phyloP scores from a whole-genome alignment of 2,113 vertebrate genomes.

The Silurus glanis region DNA sequence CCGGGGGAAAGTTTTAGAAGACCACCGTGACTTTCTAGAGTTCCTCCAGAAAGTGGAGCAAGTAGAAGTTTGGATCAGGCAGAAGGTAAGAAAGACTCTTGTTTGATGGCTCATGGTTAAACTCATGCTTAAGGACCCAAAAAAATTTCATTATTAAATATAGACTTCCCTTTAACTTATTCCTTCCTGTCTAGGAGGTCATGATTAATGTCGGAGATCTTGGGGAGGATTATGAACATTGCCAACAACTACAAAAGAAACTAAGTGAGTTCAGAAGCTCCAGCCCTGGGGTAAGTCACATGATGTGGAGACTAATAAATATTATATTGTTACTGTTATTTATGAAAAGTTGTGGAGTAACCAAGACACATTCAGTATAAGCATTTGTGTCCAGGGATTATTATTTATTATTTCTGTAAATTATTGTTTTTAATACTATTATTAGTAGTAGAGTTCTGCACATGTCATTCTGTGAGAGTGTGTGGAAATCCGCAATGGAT shows the following conservation, averaged over 20 bases:
- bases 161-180: not conserved
- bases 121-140: not conserved
- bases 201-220: slow-evolving; percentile 82
- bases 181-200: slow-evolving; percentile 75
- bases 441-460: no score
- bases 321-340: not conserved
- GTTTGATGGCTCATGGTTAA: not conserved
- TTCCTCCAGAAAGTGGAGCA: slow-evolving; percentile 86
- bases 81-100: slow-evolving; percentile 72
- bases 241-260: slow-evolving; percentile 79
- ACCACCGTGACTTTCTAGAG: slow-evolving; percentile 79
- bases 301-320: not conserved
- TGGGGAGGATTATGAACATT: slow-evolving; percentile 84
- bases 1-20: slow-evolving; percentile 80
- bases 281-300: slow-evolving; percentile 73
- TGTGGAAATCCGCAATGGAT: no score
- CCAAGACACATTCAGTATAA: not conserved
- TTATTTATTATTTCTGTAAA: no score
- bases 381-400: not conserved
- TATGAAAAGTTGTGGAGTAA: not conserved
- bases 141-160: not conserved
- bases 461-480: no score
- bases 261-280: slow-evolving; percentile 76
- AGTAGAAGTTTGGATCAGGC: slow-evolving; percentile 86
- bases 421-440: not conserved